A percentile compares a stretch with the other conserved stretches of the same genome.
These are phyloP conservation scores for Brachyistius frenatus DNA, from an alignment of 2,113 vertebrate species.

Conservation along the genomic window DNA sequence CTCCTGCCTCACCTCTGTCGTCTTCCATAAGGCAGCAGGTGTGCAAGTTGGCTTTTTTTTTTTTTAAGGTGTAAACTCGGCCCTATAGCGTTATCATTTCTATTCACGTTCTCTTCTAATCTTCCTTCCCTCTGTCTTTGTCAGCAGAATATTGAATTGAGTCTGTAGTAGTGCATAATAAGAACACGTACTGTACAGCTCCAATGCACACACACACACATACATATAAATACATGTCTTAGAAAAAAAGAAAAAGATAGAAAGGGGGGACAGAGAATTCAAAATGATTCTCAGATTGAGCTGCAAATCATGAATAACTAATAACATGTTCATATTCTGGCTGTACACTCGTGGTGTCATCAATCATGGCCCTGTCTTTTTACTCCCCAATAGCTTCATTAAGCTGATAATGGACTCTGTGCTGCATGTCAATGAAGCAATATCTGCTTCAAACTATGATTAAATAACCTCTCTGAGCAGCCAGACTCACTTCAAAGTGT, in stretches of 20 bases:
- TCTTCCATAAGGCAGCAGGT: neutral
- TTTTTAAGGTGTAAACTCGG: constrained; percentile 47
- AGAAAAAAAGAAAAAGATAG: neutral
- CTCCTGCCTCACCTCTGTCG: neutral
- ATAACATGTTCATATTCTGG: constrained; percentile 35
- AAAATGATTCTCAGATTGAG: constrained; percentile 37
- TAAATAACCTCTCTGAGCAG: constrained; percentile 47
- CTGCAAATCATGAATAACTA: constrained; percentile 60
- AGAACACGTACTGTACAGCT: neutral
- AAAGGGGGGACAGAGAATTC: constrained; percentile 15
- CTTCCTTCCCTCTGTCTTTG: constrained; percentile 37
- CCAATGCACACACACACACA: constrained; percentile 1
- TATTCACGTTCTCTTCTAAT: constrained; percentile 28
- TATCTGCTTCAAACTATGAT: constrained; percentile 62
- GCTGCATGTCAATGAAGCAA: constrained; percentile 46
- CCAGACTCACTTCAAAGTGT: constrained; percentile 12
- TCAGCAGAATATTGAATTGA: constrained; percentile 64
- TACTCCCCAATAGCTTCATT: constrained; percentile 52
- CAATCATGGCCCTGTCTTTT: constrained; percentile 41
- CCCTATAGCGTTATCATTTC: constrained; percentile 40
- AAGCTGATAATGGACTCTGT: constrained; percentile 60
- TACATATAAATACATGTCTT: constrained; percentile 3
- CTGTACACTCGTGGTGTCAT: constrained; percentile 45
- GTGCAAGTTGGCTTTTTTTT: constrained; percentile 27
- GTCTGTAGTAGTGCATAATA: constrained; percentile 2